These are phyloP conservation scores for Saturnia japonica DNA, from an alignment of 2,888 invertebrate species.

Conservation along the genomic window DNA sequence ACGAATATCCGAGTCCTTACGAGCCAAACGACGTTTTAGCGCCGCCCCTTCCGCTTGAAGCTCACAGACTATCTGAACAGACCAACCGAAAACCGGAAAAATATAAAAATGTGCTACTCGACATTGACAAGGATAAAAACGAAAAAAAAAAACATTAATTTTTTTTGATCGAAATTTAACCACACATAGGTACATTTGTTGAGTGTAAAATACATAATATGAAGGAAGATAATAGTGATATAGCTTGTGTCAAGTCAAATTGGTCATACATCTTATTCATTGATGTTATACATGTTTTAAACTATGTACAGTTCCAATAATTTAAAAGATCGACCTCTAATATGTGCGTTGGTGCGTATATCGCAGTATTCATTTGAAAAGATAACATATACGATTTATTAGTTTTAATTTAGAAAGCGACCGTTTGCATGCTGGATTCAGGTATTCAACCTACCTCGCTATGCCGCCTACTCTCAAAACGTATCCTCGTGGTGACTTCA, in stretches of 20 bases:
- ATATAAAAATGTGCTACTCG: too few relatives aligned
- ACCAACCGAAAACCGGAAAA: constrained; percentile 1
- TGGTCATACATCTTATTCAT: neutral
- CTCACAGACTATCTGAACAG: constrained; percentile 59
- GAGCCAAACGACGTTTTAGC: constrained; percentile 68
- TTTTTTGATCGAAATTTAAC: too few relatives aligned
- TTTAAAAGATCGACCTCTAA: neutral
- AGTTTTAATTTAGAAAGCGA: neutral
- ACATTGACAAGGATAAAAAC: too few relatives aligned
- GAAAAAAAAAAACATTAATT: too few relatives aligned
- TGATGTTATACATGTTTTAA: neutral
- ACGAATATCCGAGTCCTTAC: constrained; percentile 76
- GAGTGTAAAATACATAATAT: too few relatives aligned
- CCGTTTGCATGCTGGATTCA: neutral
- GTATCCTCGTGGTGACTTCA: constrained; percentile 83
- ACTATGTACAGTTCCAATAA: neutral
- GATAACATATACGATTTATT: neutral
- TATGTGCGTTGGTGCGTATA: neutral
- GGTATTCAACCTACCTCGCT: constrained; percentile 51
- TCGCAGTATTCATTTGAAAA: neutral
- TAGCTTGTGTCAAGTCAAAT: too few relatives aligned
- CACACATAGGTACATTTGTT: too few relatives aligned
- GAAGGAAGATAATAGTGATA: too few relatives aligned
- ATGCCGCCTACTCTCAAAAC: constrained; percentile 60
- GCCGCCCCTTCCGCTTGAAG: constrained; percentile 55